Percentiles rank a stretch among this genome's conserved stretches.
phyloP scores from a whole-genome alignment of 2,797 vertebrate genomes.

The Pteronotus mesoamericanus region DNA sequence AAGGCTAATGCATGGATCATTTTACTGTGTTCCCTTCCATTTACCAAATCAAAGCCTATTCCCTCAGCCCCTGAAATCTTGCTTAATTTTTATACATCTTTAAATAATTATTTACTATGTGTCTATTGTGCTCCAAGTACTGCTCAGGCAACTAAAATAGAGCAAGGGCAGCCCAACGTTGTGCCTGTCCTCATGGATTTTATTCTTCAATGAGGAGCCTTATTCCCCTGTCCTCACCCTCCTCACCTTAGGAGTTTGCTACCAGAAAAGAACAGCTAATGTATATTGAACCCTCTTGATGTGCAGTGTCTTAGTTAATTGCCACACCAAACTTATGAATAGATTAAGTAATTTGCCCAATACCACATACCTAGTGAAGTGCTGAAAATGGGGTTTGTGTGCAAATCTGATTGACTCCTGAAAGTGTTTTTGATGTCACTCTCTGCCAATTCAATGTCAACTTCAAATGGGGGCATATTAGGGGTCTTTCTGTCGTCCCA shows the following conservation, averaged over 20 bases:
- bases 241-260: background rate
- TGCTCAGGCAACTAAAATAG: background rate
- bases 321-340: background rate
- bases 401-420: background rate
- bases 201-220: background rate
- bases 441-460: background rate
- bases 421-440: background rate
- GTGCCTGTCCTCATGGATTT: background rate
- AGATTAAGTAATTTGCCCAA: background rate
- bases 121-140: background rate
- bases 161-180: background rate
- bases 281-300: background rate
- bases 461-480: background rate
- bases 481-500: background rate
- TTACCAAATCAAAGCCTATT: background rate
- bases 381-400: background rate
- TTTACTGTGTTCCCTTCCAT: background rate
- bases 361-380: background rate
- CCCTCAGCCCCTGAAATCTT: background rate
- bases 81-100: background rate
- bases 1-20: background rate
- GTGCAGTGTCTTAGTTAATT: background rate
- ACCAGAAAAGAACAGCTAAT: background rate
- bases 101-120: background rate
- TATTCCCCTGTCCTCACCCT: background rate